A percentile compares a stretch with the other conserved stretches of the same genome.
phyloP scores from a whole-genome alignment of 2,113 vertebrate species.

The Pituophis catenifer region DNA sequence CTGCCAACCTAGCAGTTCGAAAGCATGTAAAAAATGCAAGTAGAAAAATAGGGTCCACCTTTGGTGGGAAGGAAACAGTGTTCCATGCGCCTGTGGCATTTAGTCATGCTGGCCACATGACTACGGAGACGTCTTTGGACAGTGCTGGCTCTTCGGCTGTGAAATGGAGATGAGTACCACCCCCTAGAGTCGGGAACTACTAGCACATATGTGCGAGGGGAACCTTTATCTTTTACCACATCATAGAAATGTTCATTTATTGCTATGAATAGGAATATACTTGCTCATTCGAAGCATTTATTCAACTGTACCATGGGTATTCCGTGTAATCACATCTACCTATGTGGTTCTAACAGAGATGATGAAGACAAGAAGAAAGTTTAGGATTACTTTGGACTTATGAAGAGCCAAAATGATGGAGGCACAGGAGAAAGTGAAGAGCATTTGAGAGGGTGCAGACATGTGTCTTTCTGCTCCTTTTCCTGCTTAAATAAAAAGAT shows the following conservation, averaged over 20 bases:
- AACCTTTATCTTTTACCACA: too few relatives aligned
- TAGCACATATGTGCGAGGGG: too few relatives aligned
- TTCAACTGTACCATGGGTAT: neutral
- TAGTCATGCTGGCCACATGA: too few relatives aligned
- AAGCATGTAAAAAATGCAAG: too few relatives aligned
- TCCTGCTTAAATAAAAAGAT: neutral
- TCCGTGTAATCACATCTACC: neutral
- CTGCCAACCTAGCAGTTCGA: too few relatives aligned
- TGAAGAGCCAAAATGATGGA: neutral
- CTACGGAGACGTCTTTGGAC: too few relatives aligned
- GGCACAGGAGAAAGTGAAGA: neutral
- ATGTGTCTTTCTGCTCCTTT: neutral
- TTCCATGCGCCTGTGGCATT: too few relatives aligned
- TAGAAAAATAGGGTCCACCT: too few relatives aligned
- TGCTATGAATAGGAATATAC: neutral
- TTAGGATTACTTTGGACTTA: neutral
- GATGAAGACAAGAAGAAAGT: neutral
- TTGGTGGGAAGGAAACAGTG: too few relatives aligned
- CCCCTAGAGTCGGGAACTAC: too few relatives aligned
- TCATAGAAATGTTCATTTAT: neutral
- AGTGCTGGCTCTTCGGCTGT: too few relatives aligned
- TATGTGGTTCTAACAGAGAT: neutral
- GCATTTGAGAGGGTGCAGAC: neutral
- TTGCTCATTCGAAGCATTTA: neutral
- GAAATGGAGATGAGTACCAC: too few relatives aligned